Conservation (phyloP, 2,113 vertebrate species). For the Seriola dumerili region DNA sequence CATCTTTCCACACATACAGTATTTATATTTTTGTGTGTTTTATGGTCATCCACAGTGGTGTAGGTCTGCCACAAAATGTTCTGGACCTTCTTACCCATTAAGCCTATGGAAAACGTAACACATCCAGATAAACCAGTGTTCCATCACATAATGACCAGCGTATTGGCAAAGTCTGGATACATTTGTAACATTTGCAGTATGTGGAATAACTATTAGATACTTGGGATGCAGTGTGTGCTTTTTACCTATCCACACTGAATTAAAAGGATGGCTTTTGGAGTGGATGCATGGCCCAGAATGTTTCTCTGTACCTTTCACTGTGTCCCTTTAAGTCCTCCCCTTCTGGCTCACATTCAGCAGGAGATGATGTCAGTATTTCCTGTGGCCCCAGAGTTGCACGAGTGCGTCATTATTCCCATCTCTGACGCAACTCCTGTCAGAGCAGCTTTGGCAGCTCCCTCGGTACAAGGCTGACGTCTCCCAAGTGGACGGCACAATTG, state of each 20-base stretch:
- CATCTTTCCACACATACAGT: not conserved
- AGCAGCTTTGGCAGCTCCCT: slow-evolving; percentile 48
- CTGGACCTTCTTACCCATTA: not conserved
- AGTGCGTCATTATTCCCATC: slow-evolving; percentile 39
- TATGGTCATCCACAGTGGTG: not conserved
- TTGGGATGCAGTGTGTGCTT: not conserved
- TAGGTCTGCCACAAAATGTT: too few species aligned
- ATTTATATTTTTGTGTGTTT: not conserved
- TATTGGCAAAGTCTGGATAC: not conserved
- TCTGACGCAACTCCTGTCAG: slow-evolving; percentile 64
- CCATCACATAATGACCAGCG: not conserved
- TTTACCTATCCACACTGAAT: not conserved
- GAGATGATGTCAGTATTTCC: slow-evolving; percentile 28
- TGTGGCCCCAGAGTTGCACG: slow-evolving; percentile 9
- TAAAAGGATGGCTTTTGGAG: not conserved
- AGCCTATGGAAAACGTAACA: not conserved
- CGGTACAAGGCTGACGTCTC: slow-evolving; percentile 25
- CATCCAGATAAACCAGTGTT: not conserved
- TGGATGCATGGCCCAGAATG: not conserved
- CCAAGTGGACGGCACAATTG: slow-evolving; percentile 23
- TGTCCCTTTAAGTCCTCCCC: slow-evolving; percentile 16
- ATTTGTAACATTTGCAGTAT: not conserved
- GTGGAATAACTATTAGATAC: too few species aligned
- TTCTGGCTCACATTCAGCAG: slow-evolving; percentile 23
- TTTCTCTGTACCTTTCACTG: slow-evolving; percentile 3